Evolutionary conservation across 2,113 vertebrate genomes (phyloP), one percentile per base, ranked within the genome.

Genomic region (Anser brachyrhynchus): DNA sequence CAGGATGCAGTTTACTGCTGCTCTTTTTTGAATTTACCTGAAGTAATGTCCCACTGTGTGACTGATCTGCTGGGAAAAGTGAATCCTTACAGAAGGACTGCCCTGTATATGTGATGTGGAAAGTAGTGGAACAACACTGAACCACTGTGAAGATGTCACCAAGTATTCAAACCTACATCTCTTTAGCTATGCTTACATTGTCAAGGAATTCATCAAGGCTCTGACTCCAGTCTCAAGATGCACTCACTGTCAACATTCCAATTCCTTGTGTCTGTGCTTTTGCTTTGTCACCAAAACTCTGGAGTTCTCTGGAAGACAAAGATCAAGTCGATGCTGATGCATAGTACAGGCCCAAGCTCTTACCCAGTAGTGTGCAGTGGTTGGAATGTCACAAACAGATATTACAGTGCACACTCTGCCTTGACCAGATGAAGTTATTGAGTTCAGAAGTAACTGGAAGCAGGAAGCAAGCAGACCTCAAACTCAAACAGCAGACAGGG

Each of bases 21-120:
- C 13, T 29, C 20, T 78, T 89, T 26, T 37, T 41, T 64, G 64
- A 88, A n/a, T 41, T 76, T 37, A 25, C 10, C 62, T 86, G 22
- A 80, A 52, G 11, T 51, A 71, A 31, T 0, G 1, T 52, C 17
- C 9, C 33, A 55, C 18, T 9, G 14, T 74, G 54, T 20, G 87
- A 55, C 3, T 46, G 39, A 75, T 71, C 25, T 52, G 28, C 11
- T 46, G 55, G 22, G 31, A 46, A 59, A 57, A 8, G 28, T 22
- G 61, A 78, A 70, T n/a, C 35, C 7, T 59, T 8, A 37, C 22
- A 75, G 74, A 55, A 11, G 39, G 21, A 78, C 25, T 33, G 12
- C 11, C 20, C 21, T 2, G 0, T 54, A 2, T 22, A 20, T 33
- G n/a, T 28, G 9, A 55, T 58, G 19, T 3, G 3, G 54, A 31